Evolutionary conservation across 1,140 invertebrate species (phyloP).

Genomic region (Anagrus nilaparvatae): DNA sequence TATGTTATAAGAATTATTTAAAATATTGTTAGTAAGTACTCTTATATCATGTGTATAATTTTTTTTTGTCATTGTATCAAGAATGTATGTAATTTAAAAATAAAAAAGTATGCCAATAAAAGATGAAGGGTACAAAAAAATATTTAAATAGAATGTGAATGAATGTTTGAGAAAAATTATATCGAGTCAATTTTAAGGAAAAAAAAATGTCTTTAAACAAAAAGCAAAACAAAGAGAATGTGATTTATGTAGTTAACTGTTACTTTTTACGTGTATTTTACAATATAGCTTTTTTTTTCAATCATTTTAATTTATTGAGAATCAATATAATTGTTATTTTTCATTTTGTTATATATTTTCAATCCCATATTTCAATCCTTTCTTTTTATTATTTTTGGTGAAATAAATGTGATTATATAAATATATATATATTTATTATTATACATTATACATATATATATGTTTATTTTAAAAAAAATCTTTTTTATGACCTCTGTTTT

Average conservation of each 20-base stretch:
- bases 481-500: too few relatives aligned
- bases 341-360: too few relatives aligned
- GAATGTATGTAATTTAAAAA: constrained; percentile 16
- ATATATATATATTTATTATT: too few relatives aligned
- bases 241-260: constrained; percentile 12
- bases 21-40: not conserved
- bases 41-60: constrained; percentile 15
- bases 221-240: constrained; percentile 15
- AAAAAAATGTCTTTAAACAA: too few relatives aligned
- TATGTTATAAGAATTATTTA: constrained; percentile 21
- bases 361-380: too few relatives aligned
- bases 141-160: constrained; percentile 13
- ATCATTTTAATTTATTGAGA: too few relatives aligned
- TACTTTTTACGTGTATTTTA: constrained; percentile 12
- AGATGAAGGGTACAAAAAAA: constrained; percentile 5
- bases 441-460: too few relatives aligned
- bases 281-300: not conserved
- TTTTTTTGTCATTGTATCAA: constrained; percentile 25
- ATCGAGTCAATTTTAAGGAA: constrained; percentile 9
- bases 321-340: too few relatives aligned
- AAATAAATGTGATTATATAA: too few relatives aligned
- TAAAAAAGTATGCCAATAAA: too few relatives aligned
- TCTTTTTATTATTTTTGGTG: too few relatives aligned
- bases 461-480: too few relatives aligned
- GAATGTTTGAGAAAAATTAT: constrained; percentile 14